These are phyloP conservation scores for Lithophane ornitopus DNA, from an alignment of 2,888 invertebrate species.

Conservation along the genomic window DNA sequence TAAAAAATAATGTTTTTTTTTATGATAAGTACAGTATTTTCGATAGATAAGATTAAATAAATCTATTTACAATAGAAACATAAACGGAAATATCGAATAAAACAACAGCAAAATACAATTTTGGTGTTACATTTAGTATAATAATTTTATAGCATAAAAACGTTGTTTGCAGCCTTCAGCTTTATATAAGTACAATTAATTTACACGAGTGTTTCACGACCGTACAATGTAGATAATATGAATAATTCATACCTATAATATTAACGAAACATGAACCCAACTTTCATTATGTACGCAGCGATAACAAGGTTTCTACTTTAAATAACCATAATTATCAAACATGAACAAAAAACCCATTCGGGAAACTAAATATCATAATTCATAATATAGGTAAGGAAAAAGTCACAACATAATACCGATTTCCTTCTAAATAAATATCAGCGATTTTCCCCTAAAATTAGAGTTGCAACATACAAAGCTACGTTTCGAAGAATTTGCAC, in stretches of 20 bases:
- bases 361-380: slow-evolving; percentile 9
- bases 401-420: slow-evolving; percentile 1
- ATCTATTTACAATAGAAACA: background rate
- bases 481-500: slow-evolving; percentile 48
- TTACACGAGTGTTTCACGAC: slow-evolving; percentile 17
- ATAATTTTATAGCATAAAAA: background rate
- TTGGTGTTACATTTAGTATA: too few species aligned
- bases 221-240: slow-evolving; percentile 17
- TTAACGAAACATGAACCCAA: slow-evolving; percentile 25
- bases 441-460: slow-evolving; percentile 36
- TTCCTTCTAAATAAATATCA: slow-evolving; percentile 34
- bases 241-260: slow-evolving; percentile 35
- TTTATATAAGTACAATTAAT: slow-evolving; percentile 1
- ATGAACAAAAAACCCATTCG: background rate
- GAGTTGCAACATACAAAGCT: slow-evolving; percentile 43
- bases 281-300: slow-evolving; percentile 17
- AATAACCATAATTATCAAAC: background rate
- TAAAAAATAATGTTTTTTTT: background rate
- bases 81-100: background rate
- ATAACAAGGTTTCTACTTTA: slow-evolving; percentile 14
- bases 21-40: background rate
- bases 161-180: background rate
- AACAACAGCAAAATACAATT: background rate
- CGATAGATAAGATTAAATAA: slow-evolving; percentile 8
- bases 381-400: slow-evolving; percentile 24